Percentiles rank a stretch among this genome's conserved stretches.
Conservation (phyloP, 2,888 invertebrate species). For the Cryptus viduatorius region DNA sequence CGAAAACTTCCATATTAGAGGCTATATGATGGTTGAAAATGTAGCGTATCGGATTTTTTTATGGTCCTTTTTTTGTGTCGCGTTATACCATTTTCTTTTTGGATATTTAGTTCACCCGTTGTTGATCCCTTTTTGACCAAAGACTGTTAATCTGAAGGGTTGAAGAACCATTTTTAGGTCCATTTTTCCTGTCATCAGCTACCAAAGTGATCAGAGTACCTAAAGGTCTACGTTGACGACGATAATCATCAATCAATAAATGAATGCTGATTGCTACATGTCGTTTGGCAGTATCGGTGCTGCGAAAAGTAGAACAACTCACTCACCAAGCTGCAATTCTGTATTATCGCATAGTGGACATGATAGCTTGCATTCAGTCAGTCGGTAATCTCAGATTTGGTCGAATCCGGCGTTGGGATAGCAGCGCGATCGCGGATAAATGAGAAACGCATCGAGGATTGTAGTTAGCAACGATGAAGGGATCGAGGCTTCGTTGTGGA, state of each 20-base stretch:
- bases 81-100: slow-evolving; percentile 28
- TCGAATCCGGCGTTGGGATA: neutral
- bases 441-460: slow-evolving; percentile 46
- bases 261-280: neutral
- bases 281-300: neutral
- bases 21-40: slow-evolving; percentile 69
- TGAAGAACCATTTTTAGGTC: neutral
- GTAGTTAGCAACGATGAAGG: slow-evolving; percentile 33
- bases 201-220: too few species aligned
- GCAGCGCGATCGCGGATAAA: neutral
- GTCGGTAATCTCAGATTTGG: slow-evolving; percentile 1
- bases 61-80: slow-evolving; percentile 50
- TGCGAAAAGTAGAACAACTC: neutral
- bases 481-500: slow-evolving; percentile 44
- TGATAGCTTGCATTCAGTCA: neutral
- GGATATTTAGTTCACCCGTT: slow-evolving; percentile 2
- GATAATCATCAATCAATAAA: too few species aligned
- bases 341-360: neutral
- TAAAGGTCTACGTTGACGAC: neutral
- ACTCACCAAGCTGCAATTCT: neutral
- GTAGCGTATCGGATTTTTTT: slow-evolving; percentile 67
- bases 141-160: neutral
- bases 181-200: too few species aligned
- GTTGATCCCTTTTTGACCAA: neutral
- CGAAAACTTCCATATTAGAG: slow-evolving; percentile 61